Conservation (phyloP, 2,113 vertebrate genomes). For the Parus major region DNA sequence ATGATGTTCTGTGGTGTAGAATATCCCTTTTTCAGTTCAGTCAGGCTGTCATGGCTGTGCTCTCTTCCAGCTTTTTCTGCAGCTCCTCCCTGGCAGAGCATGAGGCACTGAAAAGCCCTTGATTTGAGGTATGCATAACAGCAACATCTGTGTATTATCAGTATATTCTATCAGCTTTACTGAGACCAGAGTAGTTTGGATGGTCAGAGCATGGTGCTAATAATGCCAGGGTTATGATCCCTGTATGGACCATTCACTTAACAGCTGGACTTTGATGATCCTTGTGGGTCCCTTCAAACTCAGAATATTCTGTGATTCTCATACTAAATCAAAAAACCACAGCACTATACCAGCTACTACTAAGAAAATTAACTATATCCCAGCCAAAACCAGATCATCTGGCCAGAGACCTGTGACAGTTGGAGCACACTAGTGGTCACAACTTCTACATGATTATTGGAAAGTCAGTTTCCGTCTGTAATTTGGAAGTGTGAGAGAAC, state of each 20-base stretch:
- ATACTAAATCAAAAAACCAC: not conserved
- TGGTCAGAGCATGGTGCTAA: not conserved
- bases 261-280: not conserved
- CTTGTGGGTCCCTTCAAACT: not conserved
- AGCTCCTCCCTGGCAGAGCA: not conserved
- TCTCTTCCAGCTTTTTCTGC: not conserved
- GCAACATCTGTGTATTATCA: not conserved
- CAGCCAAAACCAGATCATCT: not conserved
- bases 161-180: not conserved
- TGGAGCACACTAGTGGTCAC: not conserved
- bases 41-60: not conserved
- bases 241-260: not conserved
- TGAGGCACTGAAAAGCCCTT: not conserved
- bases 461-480: not conserved
- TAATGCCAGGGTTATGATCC: not conserved
- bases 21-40: not conserved
- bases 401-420: not conserved
- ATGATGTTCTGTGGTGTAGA: not conserved
- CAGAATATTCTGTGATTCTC: not conserved
- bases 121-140: too few species aligned
- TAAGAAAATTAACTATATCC: not conserved
- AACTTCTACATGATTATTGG: fast-evolving
- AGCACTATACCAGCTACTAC: not conserved
- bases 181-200: not conserved
- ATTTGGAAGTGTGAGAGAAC: not conserved